phyloP scores from a whole-genome alignment of 2,888 invertebrate species.

The Mythimna impura region DNA sequence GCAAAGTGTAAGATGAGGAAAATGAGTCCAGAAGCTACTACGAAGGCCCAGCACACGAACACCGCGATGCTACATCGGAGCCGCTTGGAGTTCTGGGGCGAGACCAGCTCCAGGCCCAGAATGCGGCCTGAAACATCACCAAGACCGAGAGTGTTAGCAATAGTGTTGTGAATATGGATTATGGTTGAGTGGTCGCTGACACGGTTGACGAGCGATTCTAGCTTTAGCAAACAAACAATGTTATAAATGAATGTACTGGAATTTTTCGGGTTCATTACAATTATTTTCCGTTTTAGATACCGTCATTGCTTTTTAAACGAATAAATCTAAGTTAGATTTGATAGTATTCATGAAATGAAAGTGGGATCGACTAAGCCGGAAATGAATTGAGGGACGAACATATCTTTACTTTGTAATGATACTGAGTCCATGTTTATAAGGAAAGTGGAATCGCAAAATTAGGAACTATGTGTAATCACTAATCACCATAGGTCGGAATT shows the following conservation, averaged over 20 bases:
- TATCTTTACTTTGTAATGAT: neutral
- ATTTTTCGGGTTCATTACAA: too few species aligned
- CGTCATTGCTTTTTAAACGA: neutral
- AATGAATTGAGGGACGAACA: neutral
- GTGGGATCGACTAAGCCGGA: neutral
- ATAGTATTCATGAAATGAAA: neutral
- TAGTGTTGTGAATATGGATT: neutral
- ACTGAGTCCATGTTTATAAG: neutral
- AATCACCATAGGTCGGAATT: too few species aligned
- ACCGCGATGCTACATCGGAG: constrained; percentile 86
- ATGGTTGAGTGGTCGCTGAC: neutral
- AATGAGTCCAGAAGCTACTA: constrained; percentile 78
- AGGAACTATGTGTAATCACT: too few species aligned
- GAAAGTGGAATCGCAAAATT: neutral
- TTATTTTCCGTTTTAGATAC: neutral
- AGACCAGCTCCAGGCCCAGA: constrained; percentile 84
- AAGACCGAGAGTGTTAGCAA: constrained; percentile 38
- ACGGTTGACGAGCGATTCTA: neutral
- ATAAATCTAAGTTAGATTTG: neutral
- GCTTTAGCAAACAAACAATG: neutral
- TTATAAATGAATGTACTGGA: neutral
- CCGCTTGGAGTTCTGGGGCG: constrained; percentile 74
- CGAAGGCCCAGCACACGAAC: constrained; percentile 85
- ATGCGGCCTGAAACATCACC: constrained; percentile 82
- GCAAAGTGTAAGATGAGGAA: constrained; percentile 77